Percentiles rank a stretch among this genome's conserved stretches.
phyloP scores from a whole-genome alignment of 2,113 vertebrate species.

The Haemorhous mexicanus region DNA sequence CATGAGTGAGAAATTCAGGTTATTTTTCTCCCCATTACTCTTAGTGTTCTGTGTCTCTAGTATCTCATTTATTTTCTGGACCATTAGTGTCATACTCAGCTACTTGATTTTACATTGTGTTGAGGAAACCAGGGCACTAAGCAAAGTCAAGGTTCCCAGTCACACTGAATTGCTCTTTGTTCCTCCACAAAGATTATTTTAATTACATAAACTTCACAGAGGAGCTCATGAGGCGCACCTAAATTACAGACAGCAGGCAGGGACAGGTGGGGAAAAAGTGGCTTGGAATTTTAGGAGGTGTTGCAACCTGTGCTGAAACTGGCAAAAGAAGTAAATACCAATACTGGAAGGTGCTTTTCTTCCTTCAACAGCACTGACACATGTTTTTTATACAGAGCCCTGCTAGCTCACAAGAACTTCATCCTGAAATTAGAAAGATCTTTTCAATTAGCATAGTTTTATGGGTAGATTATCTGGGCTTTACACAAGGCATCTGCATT shows the following conservation, averaged over 20 bases:
- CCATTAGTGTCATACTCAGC: neutral
- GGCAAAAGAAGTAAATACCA: neutral
- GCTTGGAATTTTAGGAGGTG: neutral
- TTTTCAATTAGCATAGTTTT: neutral
- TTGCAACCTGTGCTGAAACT: neutral
- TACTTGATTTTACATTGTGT: neutral
- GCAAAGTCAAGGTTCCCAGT: neutral
- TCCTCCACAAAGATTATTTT: neutral
- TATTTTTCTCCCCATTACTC: neutral
- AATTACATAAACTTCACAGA: neutral
- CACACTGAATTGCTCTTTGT: neutral
- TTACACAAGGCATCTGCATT: neutral
- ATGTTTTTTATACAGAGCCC: neutral
- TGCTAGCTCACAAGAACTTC: neutral
- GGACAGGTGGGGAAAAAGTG: neutral
- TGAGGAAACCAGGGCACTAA: neutral
- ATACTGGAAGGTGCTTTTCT: neutral
- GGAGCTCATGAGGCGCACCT: neutral
- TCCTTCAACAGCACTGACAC: neutral
- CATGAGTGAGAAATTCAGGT: neutral
- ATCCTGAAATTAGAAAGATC: neutral
- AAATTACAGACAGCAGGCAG: slow-evolving; percentile 37
- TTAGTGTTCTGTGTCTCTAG: neutral
- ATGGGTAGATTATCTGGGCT: neutral
- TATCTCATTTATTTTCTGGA: neutral